phyloP scores from a whole-genome alignment of 1,140 invertebrate species.

The Chionoecetes opilio region DNA sequence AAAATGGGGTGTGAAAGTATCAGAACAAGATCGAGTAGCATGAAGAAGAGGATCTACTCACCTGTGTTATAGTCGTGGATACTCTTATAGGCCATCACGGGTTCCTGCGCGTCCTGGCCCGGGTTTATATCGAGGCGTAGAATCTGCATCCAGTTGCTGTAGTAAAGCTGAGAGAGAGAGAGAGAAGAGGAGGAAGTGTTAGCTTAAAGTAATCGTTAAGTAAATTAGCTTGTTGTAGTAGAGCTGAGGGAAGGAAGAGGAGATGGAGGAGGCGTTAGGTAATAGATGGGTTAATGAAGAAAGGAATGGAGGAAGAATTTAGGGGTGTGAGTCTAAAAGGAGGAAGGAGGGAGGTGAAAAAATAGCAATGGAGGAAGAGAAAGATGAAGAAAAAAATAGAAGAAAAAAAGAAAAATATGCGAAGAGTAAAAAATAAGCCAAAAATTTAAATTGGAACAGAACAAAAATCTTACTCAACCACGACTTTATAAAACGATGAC shows the following conservation, averaged over 20 bases:
- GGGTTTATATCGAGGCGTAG: slow-evolving; percentile 63
- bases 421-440: not conserved
- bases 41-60: not conserved
- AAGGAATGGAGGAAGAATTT: not conserved
- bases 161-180: slow-evolving; percentile 55
- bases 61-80: slow-evolving; percentile 67
- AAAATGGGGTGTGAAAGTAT: too few relatives aligned
- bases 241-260: not conserved
- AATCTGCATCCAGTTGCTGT: not conserved
- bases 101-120: slow-evolving; percentile 7
- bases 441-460: too few relatives aligned
- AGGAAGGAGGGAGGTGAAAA: not conserved
- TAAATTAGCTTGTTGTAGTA: not conserved
- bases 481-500: too few relatives aligned
- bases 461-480: too few relatives aligned
- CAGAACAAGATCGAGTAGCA: not conserved
- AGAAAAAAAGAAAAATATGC: not conserved
- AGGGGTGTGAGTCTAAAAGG: not conserved
- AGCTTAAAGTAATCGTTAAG: not conserved
- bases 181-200: not conserved
- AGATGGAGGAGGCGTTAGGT: not conserved
- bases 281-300: not conserved
- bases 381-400: not conserved
- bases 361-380: not conserved
- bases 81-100: slow-evolving; percentile 32